Base-by-base conservation (phyloP, 1,140 invertebrate genomes). In the Drosophila nigrodunni region DNA sequence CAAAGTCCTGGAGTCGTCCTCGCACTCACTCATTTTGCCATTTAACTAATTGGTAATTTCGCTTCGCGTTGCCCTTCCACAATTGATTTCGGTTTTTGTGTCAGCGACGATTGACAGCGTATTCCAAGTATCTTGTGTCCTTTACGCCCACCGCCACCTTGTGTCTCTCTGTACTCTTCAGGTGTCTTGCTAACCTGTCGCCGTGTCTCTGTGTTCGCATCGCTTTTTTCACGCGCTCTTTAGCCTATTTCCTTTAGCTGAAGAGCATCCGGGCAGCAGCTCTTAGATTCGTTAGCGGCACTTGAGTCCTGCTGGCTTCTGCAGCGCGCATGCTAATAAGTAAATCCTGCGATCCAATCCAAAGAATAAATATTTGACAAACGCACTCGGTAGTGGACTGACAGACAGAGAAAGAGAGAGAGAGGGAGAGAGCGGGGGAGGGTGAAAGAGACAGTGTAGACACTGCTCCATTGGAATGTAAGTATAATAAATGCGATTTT, bases 301-400 rank as follows among this genome's bases (percentile, higher is more conserved):
- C 46, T 49, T 67, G 49, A 61, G 64, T 44, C 55, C 67, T 71
- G 65, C 73, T 58, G 58, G 67, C 47, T 39, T 47, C 73, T 77
- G 80, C 77, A 77, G 81, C 74, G 78, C 74, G 83, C 85, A 88
- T 90, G 87, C 87, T 90, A 90, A 90, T 90, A 90, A 90, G 87
- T 87, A 90, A 87, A 90, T 82, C 87, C 82, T 74, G 81, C 87
- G 80, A 87, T 87, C 82, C 87, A 90, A 90, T 90, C 77, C 82
- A 61, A 77, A 87, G 88, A 90, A 90, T 90, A 90, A 90, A 90
- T 90, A 90, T 87, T 90, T 90, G 87, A 87, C 81, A 82, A 89
- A 89, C 78, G 85, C 83, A 90, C 81, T 78, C 62, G 64, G 44
- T 47, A 41, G 43, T 41, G 39, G 50, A n/a, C 13, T 0, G 25